Conservation (phyloP, 1,140 invertebrate species). For the Aphidius gifuensis region DNA sequence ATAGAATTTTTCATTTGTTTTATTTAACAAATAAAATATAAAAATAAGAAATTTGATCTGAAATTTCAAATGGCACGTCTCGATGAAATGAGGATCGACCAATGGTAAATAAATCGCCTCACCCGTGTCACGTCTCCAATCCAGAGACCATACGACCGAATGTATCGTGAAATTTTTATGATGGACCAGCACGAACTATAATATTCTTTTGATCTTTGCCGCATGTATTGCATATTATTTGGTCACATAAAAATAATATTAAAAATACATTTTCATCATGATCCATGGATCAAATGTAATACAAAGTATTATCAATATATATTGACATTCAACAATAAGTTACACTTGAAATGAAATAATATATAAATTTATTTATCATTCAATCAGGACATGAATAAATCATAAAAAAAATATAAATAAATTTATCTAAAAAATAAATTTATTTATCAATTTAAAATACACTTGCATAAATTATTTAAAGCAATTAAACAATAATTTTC, state of each 20-base stretch:
- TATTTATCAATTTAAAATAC: too few species aligned
- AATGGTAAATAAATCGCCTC: constrained; percentile 56
- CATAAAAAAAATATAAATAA: too few species aligned
- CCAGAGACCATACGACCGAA: constrained; percentile 25
- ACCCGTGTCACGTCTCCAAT: constrained; percentile 52
- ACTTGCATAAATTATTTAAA: too few species aligned
- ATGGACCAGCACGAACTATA: constrained; percentile 39
- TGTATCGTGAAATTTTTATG: constrained; percentile 40
- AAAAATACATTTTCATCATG: too few species aligned
- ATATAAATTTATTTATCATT: too few species aligned
- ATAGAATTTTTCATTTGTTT: not conserved
- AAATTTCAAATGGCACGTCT: constrained; percentile 42
- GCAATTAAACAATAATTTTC: too few species aligned
- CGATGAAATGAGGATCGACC: constrained; percentile 52
- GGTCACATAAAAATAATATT: constrained; percentile 10
- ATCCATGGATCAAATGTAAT: too few species aligned
- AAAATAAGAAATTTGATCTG: constrained; percentile 16
- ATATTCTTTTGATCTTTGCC: constrained; percentile 32
- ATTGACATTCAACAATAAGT: too few species aligned
- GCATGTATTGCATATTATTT: constrained; percentile 10
- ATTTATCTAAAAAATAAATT: too few species aligned
- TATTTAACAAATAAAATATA: not conserved
- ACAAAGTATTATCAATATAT: too few species aligned
- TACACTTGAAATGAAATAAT: too few species aligned
- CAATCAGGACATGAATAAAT: too few species aligned